Evolutionary conservation across 2,797 vertebrate species (phyloP), one percentile per base, ranked within the genome.

Genomic region (Pseudochaenichthys georgianus): DNA sequence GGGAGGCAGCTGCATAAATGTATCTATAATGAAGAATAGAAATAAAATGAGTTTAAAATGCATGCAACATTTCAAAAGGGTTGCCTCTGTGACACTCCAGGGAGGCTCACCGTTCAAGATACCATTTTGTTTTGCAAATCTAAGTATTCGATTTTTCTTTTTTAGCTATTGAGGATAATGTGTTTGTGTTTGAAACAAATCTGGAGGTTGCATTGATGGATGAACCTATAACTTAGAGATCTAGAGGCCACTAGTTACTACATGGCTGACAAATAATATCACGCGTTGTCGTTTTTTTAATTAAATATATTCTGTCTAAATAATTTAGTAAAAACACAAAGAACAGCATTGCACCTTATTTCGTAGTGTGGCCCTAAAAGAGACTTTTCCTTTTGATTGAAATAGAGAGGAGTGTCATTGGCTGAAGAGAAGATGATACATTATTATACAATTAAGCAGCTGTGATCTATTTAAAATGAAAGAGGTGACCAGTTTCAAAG

Each of bases 11-110:
- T 66, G n/a, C 64, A 47, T 71, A 69, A 61, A 62, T 64, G 48
- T 45, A 4, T 55, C 42, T 75, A 38, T 68, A 64, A 71, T 75
- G 42, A 65, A 52, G 2, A 61, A 55, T 53, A 19, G 46, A 73
- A 67, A 59, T 47, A 65, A 59, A 57, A 23, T 23, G 43, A 0
- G 8, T 59, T 65, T 59, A 0, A 63, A 50, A 47, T 55, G 16
- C 15, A 63, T 51, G 46, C 3, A n/a, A 13, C 13, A 15, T 41
- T 55, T 70, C 19, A 59, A 57, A 17, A 70, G 23, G n/a, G 15
- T 54, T 51, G 15, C 73, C 59, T 43, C 3, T 68, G 13, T 48
- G 19, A 71, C 28, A 12, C 52, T 52, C 52, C 23, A 9, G 50
- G 21, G 21, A 73, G 23, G 41, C 38, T 21, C 15, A 9, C n/a